These are phyloP conservation scores for Julus scanicus DNA, from an alignment of 2,888 invertebrate genomes.

Conservation along the genomic window DNA sequence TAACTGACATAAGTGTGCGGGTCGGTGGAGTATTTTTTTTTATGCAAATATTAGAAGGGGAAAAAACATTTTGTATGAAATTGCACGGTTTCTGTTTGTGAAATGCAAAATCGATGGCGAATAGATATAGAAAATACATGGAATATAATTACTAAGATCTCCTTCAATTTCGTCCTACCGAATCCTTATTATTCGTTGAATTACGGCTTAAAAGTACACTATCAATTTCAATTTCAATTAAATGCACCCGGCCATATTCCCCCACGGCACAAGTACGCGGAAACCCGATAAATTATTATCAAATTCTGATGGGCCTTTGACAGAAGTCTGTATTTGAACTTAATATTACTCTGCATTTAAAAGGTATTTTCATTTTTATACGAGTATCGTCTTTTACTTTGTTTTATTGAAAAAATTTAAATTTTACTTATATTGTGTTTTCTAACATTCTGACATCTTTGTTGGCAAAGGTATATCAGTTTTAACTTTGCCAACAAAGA, in stretches of 20 bases:
- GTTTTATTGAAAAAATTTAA: too few relatives aligned
- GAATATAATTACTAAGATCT: conserved; percentile 24
- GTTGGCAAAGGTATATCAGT: too few relatives aligned
- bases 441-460: too few relatives aligned
- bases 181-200: conserved; percentile 19
- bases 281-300: background rate
- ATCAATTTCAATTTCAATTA: conserved; percentile 45
- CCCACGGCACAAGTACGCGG: background rate
- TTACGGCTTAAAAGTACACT: conserved; percentile 15
- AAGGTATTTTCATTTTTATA: too few relatives aligned
- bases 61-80: background rate
- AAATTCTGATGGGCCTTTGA: background rate
- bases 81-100: conserved; percentile 43
- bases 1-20: background rate
- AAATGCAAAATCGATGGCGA: conserved; percentile 34
- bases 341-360: too few relatives aligned
- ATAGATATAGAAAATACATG: background rate
- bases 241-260: background rate
- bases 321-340: background rate
- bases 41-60: background rate
- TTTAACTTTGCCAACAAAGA: too few relatives aligned
- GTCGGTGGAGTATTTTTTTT: background rate
- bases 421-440: too few relatives aligned
- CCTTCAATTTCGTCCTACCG: background rate
- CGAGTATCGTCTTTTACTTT: too few relatives aligned